Base-by-base conservation (phyloP, 2,113 vertebrate species). In the Oreochromis aureus region DNA sequence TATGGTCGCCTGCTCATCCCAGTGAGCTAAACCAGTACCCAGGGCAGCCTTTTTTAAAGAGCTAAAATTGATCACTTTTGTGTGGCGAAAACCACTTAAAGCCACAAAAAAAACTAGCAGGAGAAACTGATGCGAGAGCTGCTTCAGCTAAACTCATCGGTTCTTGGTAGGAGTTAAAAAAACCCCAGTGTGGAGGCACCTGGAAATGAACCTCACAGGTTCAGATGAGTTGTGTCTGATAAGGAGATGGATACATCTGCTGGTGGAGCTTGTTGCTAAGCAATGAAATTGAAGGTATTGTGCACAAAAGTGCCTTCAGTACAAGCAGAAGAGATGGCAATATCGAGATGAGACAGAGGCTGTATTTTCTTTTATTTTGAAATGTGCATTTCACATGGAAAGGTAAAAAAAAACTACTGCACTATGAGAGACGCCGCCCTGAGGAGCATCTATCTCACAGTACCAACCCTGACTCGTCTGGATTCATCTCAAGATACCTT, bases 141-240 rank as follows among this genome's bases (percentile, higher is more conserved):
- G 19, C 36, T 69, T 39, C 34, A 71, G 36, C 66, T n/a, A 6
- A 41, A 71, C n/a, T 10, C 18, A 34, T 34, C 32, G 9, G 2
- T 41, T 71, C 34, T 24, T 41, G 4, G 36, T 22, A 41, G 63
- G 1, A 1, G 36, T 41, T 69, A 66, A 66, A 32, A 34, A 11
- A 34, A 46, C 5, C 34, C 9, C 19, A 15, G 24, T 0, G 15
- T 48, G 2, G 39, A 46, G 39, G 0, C 63, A 69, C 34, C 63
- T 69, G 12, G 63, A 48, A 76, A 76, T 27, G 41, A 30, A 4
- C 9, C 69, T 44, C 0, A 76, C 24, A 18, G 24, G 41, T 18
- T 48, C 69, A 76, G 69, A 76, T 19, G 9, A 63, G 9, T 34
- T 34, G 59, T 30, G 24, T 76, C 15, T 18, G 44, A 76, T 76